Conservation (phyloP, 2,888 invertebrate genomes). For the Drosophila niveifrons region DNA sequence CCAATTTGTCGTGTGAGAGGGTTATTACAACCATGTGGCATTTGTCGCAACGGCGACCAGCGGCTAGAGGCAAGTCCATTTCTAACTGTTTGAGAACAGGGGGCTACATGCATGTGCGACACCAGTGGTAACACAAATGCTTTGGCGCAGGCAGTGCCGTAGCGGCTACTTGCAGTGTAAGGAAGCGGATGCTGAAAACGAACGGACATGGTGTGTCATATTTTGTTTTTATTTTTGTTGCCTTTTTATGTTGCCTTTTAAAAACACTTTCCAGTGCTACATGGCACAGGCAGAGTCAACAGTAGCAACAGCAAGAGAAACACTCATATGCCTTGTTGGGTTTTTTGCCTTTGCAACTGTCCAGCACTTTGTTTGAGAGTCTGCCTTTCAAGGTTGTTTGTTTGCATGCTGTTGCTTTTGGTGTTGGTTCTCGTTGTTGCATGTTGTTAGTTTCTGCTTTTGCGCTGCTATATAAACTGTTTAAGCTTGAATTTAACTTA, state of each 20-base stretch:
- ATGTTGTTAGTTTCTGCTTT: constrained; percentile 40
- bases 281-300: constrained; percentile 41
- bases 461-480: constrained; percentile 50
- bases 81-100: constrained; percentile 6
- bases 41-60: constrained; percentile 49
- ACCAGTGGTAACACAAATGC: constrained; percentile 45
- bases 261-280: constrained; percentile 74
- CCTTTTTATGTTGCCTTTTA: constrained; percentile 57
- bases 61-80: constrained; percentile 12
- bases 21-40: constrained; percentile 70
- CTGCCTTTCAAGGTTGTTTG: constrained; percentile 65
- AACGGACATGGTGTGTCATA: constrained; percentile 76
- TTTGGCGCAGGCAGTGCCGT: constrained; percentile 19
- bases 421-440: constrained; percentile 18
- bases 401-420: constrained; percentile 34
- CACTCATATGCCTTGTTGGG: constrained; percentile 71
- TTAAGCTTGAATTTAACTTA: constrained; percentile 55
- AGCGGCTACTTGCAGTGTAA: constrained; percentile 32
- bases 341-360: constrained; percentile 45
- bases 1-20: constrained; percentile 76
- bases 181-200: constrained; percentile 73
- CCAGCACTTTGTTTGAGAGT: constrained; percentile 55
- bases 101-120: constrained; percentile 43
- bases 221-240: constrained; percentile 55
- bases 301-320: constrained; percentile 42